Evolutionary conservation across 2,888 invertebrate genomes (phyloP), one percentile per base, ranked within the genome.

Genomic region (Seira sanloemensis): DNA sequence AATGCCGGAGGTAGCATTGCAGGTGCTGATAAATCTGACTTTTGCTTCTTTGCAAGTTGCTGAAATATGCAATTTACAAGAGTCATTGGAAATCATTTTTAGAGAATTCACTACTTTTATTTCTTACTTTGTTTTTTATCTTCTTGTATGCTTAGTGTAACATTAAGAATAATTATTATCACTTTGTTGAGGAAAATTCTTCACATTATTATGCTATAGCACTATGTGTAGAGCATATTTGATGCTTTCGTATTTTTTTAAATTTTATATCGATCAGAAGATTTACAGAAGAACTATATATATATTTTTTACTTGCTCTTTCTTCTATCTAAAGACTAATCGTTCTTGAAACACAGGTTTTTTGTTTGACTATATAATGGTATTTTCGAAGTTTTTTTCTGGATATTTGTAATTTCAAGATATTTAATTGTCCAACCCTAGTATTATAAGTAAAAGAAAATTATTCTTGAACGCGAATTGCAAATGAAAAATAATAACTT

Each of bases 401-500:
- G 26, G 27, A 69, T 75, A 18, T 25, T 62, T 75, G 27, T 75
- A 75, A 75, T 75, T 75, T 75, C 75, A 75, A 16, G 19, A 65
- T 37, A 67, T 67, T 93, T 97, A 98, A 92, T 99, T 99, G 93
- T 99, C 99, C 91, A 99, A 94, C n/a, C n/a, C n/a, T n/a, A n/a
- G n/a, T n/a, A n/a, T n/a, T n/a, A n/a, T n/a, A n/a, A n/a, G n/a
- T n/a, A n/a, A n/a, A n/a, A n/a, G n/a, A n/a, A n/a, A n/a, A n/a
- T n/a, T n/a, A 93, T 98, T 98, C 92, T 99, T 96, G 94, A 99
- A 99, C 90, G 97, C 97, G 91, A n/a, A n/a, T 96, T 96, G 90
- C 97, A 97, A 93, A 99, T 97, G 91, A 98, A 97, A 92, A 99
- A 99, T 90, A 97, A 94, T 78, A 99, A 93, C 91, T 98, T 98